Base-by-base conservation (phyloP, 2,888 invertebrate genomes). In the Physocephala rufipes region DNA sequence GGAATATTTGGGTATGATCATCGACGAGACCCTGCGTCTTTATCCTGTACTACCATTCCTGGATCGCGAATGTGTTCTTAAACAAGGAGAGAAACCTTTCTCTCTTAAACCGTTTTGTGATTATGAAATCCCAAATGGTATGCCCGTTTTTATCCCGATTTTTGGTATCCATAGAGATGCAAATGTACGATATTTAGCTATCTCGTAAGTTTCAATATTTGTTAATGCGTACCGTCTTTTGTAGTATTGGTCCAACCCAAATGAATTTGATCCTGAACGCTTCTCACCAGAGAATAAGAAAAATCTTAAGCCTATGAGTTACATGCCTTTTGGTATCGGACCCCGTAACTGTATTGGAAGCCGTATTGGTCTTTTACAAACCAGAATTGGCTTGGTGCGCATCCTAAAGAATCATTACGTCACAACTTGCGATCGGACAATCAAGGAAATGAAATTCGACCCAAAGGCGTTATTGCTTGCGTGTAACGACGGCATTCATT, bases 1-100 rank as follows among this genome's bases (percentile, higher is more conserved):
- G 83, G 79, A 82, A 64, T 88, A 88, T 76, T 77, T 88, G 30
- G 80, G 84, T 72, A 87, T 85, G 86, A 87, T 87, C 2, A 73
- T 84, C 1, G 81, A 83, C 66, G 86, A 86, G 74, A 79, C 80
- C 1, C 68, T 87, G 28, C 81, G 87, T 3, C 62, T 86, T 67
- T 86, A 86, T 77, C 86, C 86, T 2, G 79, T 83, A 1, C 55
- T 86, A 7, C 85, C 86, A 1, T 83, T 85, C 63, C 74, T 86
- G 26, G 86, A 85, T 74, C 83, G 87, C 4, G 75, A 80, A 71
- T 85, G 85, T 69, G 26, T 75, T 0, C 64, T 73, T 21, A 80
- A 73, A 0, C 73, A 78, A 15, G 71, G 74, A 0, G 81, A 79
- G 24, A 59, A 45, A 0, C 73, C 55, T 1, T 77, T 79, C 21